These are phyloP conservation scores for Drosophila anomalata DNA, from an alignment of 2,888 invertebrate genomes.

Conservation along the genomic window DNA sequence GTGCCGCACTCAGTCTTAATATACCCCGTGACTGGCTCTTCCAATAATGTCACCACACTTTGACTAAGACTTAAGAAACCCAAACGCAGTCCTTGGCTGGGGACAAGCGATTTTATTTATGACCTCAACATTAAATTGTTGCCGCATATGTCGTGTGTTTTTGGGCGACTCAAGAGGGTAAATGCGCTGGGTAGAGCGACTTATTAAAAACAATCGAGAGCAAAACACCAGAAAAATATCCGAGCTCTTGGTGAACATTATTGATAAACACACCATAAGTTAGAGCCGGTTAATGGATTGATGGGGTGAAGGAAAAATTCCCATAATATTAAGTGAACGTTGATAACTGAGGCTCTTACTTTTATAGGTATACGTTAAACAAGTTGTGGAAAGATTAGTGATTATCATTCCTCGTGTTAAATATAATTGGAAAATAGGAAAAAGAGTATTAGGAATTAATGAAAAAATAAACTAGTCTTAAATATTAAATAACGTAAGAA, in stretches of 20 bases:
- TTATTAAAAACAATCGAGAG: conserved; percentile 67
- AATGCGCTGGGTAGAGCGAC: conserved; percentile 52
- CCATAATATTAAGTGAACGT: conserved; percentile 30
- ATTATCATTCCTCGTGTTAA: not conserved
- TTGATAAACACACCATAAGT: conserved; percentile 56
- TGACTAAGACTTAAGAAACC: conserved; percentile 55
- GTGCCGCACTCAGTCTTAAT: conserved; percentile 61
- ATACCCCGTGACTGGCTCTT: conserved; percentile 41
- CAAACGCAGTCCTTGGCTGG: conserved; percentile 34
- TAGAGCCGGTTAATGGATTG: conserved; percentile 25
- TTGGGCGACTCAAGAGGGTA: not conserved
- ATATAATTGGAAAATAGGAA: not conserved
- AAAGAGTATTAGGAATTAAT: no score
- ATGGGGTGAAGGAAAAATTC: conserved; percentile 25
- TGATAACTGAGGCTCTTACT: conserved; percentile 31
- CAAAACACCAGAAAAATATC: conserved; percentile 21
- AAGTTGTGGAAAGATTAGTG: conserved; percentile 12
- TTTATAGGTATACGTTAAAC: conserved; percentile 24
- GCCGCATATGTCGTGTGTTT: conserved; percentile 61
- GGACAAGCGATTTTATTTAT: conserved; percentile 67
- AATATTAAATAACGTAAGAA: no score
- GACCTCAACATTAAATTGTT: conserved; percentile 69
- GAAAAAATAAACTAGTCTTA: no score
- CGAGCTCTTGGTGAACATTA: conserved; percentile 47
- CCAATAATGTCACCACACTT: conserved; percentile 77